Base-by-base conservation (phyloP, 2,888 invertebrate species). In the Drosophila basisetae region DNA sequence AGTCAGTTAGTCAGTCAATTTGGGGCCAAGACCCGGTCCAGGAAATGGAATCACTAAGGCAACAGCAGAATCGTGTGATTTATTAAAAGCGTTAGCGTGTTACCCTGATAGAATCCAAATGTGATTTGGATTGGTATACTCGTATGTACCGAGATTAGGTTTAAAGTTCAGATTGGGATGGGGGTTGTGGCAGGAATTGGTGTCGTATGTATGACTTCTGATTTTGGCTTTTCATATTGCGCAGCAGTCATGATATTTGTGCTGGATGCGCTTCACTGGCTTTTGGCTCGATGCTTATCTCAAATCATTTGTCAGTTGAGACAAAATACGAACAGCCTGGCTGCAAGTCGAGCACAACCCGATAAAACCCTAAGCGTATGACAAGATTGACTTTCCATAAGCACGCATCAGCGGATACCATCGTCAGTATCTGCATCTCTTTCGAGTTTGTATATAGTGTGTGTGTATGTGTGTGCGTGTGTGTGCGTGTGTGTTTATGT, bases 371-470 rank as follows among this genome's bases (percentile, higher is more conserved):
- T 67, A 80, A 85, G 69, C 88, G 81, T 78, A 80, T 82, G 73
- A 80, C 76, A 72, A 80, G 76, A 86, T 87, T 89, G 85, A 89
- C 90, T 89, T 89, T 80, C 84, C 74, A 84, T 81, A 86, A 76
- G 78, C 84, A 85, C 89, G 87, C 89, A 83, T 80, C 89, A 76
- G 70, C 80, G 64, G 76, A 59, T 64, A 58, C 61, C 66, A 66
- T 73, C 68, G 50, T 70, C 53, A 53, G 58, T 58, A 54, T 64
- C 56, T 69, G 61, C 62, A 53, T 47, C 33, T 53, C 37, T 31
- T 31, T 58, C 18, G 31, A 25, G n/a, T 59, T 28, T 39, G 31
- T 55, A 7, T 47, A 33, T 16, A 54, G 18, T 68, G 11, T 55
- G 22, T 39, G n/a, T 65, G 59, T n/a, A n/a, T 30, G 25, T 10